Evolutionary conservation across 1,140 invertebrate genomes (phyloP), one percentile per base, ranked within the genome.

Genomic region (Macrobrachium rosenbergii): DNA sequence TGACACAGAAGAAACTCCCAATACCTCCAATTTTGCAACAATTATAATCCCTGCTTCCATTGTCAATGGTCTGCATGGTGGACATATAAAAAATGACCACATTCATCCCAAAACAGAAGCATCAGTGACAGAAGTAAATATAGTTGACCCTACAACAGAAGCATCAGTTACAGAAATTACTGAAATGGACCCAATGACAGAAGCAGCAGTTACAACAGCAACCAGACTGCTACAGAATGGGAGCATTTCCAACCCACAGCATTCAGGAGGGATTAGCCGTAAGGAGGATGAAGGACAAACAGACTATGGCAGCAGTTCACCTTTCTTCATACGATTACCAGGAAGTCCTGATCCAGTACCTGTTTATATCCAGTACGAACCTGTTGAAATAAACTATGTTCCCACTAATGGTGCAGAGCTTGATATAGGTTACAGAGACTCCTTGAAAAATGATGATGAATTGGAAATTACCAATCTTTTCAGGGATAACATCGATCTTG

Each of bases 321-420:
- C 89, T 17, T 89, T 89, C 72, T 86, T 86, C 72, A 89, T 89
- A 59, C 80, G 86, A 63, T 81, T 89, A 12, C 89, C 89, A 19
- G 89, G 89, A n/a, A 88, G 82, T 72, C 89, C 86, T 12, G 85
- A 89, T 43, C 78, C 86, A n/a, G 89, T 88, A 52, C 87, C 87
- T 3, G 83, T 89, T 2, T 89, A 73, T 83, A 78, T 89, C 11
- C 83, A 88, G 63, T 88, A 88, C 28, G 89, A 89, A 43, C 89
- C 89, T 10, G 86, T 89, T 11, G 77, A 88, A 52, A 73, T 89
- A 21, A 89, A 88, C 43, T 89, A 89, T 81, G 79, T 89, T 37
- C 62, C 85, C 6, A 59, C 43, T 12, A 63, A 79, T 19, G 14
- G 7, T 7, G 16, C 10, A 28, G 82, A n/a, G 19, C 19, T 21